Base-by-base conservation (phyloP, 2,888 invertebrate genomes). In the Zygogramma bicolorata region DNA sequence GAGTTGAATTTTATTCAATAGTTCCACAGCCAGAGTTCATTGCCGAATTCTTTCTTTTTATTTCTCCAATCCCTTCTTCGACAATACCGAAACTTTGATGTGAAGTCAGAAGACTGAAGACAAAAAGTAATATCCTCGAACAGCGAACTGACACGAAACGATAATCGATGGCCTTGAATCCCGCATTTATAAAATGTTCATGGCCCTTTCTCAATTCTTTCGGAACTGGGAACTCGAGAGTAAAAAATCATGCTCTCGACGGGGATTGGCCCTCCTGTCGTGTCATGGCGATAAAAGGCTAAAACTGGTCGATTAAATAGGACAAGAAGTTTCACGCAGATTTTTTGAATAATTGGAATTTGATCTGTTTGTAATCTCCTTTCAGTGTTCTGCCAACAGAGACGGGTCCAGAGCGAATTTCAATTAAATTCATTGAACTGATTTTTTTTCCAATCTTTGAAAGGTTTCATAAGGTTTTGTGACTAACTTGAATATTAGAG, bases 301-400 rank as follows among this genome's bases (percentile, higher is more conserved):
- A 71, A 60, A 63, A 59, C 68, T 68, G 65, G 68, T 69, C 68
- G 65, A 72, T 69, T 65, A 69, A 72, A 72, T 72, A 61, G 62
- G 49, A 71, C 61, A 60, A 59, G 31, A 38, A 29, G 58, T 18
- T 63, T 63, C 65, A 20, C 46, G 46, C 46, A 18, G 22, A 5
- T 58, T 68, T 63, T 72, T 72, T 65, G n/a, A 29, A 31, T 61
- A 61, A 70, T 70, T 66, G 70, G 40, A 53, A 27, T 25, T 53
- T 27, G 27, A 53, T 53, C 53, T 22, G 53, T 22, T 53, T 20
- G 22, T 46, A 3, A 46, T 46, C 46, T 10, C 18, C 46, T 22
- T 20, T 20, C 8, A n/a, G n/a, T n/a, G n/a, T n/a, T n/a, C n/a
- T n/a, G n/a, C n/a, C n/a, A n/a, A n/a, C n/a, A n/a, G n/a, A n/a